Percentiles rank a stretch among this genome's conserved stretches.
phyloP scores from a whole-genome alignment of 1,140 invertebrate species.

The Bombus fervidus region DNA sequence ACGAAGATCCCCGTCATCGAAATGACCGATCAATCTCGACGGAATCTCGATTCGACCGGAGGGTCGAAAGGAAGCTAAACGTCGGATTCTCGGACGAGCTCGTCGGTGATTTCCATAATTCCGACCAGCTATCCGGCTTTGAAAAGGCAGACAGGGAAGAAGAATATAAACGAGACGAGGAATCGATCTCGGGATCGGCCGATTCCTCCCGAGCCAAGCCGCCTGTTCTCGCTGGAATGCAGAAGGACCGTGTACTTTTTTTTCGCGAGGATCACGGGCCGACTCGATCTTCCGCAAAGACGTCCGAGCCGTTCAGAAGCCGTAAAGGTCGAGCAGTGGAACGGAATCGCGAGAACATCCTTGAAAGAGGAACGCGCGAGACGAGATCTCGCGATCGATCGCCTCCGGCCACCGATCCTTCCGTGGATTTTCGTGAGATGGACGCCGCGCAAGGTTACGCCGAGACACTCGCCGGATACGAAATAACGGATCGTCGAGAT shows the following conservation, averaged over 20 bases:
- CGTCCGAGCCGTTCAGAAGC: constrained; percentile 20
- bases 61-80: neutral
- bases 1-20: neutral
- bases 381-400: constrained; percentile 34
- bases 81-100: neutral
- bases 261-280: constrained; percentile 36
- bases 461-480: constrained; percentile 2
- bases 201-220: neutral
- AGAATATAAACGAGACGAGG: neutral
- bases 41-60: neutral
- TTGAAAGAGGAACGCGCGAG: constrained; percentile 10
- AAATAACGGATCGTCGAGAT: neutral
- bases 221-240: constrained; percentile 25
- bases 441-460: neutral
- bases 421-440: constrained; percentile 17
- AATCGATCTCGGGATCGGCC: neutral
- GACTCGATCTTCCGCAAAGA: constrained; percentile 46
- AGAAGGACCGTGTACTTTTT: constrained; percentile 15
- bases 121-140: neutral
- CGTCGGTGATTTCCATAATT: constrained; percentile 15
- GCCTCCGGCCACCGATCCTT: constrained; percentile 17
- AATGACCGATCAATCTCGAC: neutral
- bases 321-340: constrained; percentile 35
- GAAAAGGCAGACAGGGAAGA: neutral
- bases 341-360: constrained; percentile 30